Conservation (phyloP, 2,113 vertebrate genomes). For the Dipodomys spectabilis region DNA sequence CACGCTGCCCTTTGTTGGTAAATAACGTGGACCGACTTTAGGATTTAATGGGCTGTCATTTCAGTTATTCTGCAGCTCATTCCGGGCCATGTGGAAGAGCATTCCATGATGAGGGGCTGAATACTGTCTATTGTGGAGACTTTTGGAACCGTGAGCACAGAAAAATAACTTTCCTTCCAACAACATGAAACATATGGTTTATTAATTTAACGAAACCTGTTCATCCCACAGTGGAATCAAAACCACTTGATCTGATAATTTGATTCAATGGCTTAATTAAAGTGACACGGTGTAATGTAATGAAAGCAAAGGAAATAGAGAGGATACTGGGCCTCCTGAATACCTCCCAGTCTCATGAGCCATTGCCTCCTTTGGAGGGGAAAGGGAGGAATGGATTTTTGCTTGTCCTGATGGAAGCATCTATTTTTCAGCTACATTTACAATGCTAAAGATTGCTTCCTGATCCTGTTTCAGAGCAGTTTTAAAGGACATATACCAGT, state of each 20-base stretch:
- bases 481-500: slow-evolving; percentile 62
- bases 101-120: slow-evolving; percentile 77
- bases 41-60: slow-evolving; percentile 76
- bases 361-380: slow-evolving; percentile 32
- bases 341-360: slow-evolving; percentile 66
- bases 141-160: slow-evolving; percentile 74
- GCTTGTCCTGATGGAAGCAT: slow-evolving; percentile 56
- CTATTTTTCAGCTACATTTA: not conserved
- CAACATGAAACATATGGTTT: slow-evolving; percentile 84
- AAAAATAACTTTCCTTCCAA: slow-evolving; percentile 77
- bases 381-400: not conserved
- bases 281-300: slow-evolving; percentile 80
- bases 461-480: slow-evolving; percentile 60
- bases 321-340: not conserved
- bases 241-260: slow-evolving; percentile 83
- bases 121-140: slow-evolving; percentile 70
- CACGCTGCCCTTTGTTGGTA: slow-evolving; percentile 68
- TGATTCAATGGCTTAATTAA: slow-evolving; percentile 86
- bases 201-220: slow-evolving; percentile 87
- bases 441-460: slow-evolving; percentile 49
- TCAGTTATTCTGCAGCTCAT: slow-evolving; percentile 67
- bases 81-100: not conserved
- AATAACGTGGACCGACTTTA: slow-evolving; percentile 71
- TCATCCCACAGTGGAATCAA: slow-evolving; percentile 83
- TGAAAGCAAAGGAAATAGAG: slow-evolving; percentile 74